phyloP scores from a whole-genome alignment of 1,140 invertebrate species.

The Aphaenogaster ashmeadi region DNA sequence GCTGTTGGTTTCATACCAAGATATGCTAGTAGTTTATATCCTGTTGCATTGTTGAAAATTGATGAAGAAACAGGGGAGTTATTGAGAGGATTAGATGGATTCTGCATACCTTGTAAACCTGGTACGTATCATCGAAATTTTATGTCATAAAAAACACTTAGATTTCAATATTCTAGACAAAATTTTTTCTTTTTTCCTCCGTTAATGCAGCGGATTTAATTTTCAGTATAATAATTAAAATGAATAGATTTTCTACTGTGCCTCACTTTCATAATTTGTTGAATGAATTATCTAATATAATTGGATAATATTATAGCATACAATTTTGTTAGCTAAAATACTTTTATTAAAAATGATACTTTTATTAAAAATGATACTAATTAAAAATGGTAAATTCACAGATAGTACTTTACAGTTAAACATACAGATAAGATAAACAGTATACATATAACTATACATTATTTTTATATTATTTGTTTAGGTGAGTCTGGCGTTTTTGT shows the following conservation, averaged over 20 bases:
- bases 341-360: no score
- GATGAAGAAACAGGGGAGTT: constrained; percentile 94
- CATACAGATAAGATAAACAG: background rate
- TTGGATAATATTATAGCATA: no score
- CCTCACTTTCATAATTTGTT: no score
- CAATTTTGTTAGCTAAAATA: no score
- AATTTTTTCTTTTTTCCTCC: background rate
- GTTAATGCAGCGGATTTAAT: background rate
- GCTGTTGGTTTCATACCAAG: constrained; percentile 97
- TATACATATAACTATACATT: background rate
- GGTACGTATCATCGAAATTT: constrained; percentile 82
- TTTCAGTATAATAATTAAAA: background rate
- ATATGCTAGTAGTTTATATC: constrained; percentile 89
- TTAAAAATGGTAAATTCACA: no score
- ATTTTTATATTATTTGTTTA: constrained; percentile 75
- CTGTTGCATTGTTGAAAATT: constrained; percentile 92
- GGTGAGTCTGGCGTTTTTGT: constrained; percentile 91
- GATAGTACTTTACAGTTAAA: background rate
- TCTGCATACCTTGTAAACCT: constrained; percentile 93
- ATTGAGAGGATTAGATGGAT: constrained; percentile 91
- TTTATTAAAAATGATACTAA: no score
- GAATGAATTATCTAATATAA: no score
- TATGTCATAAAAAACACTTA: background rate
- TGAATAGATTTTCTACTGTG: background rate
- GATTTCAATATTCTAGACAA: background rate